Base-by-base conservation (phyloP, 2,888 invertebrate species). In the Epinotia ramella region DNA sequence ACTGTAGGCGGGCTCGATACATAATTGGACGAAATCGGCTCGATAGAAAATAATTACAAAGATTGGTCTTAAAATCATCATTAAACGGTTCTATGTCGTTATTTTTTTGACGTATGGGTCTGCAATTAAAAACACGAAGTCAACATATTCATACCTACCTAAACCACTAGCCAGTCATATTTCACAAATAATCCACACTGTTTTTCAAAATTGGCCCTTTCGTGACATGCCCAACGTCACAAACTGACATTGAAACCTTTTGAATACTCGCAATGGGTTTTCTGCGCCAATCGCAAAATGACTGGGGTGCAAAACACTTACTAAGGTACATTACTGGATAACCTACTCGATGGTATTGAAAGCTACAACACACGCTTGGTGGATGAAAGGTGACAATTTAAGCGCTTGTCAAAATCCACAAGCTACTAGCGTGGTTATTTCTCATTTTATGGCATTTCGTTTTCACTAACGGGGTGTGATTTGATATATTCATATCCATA, bases 291-390 rank as follows among this genome's bases (percentile, higher is more conserved):
- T 16, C 16, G 5, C 5, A 49, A 16, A 13, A 53, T 53, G 16
- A n/a, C 53, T 53, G n/a, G 2, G 4, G 53, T n/a, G 53, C 53
- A 53, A 53, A 53, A n/a, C 53, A 53, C 53, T n/a, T 16, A 72
- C 53, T 16, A 1, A 71, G 49, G 56, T 56, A 44, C 56, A 65
- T 75, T 70, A 75, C 75, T 33, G 12, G 13, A 60, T 69, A 44
- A 66, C 75, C 70, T 33, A 53, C 62, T 73, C 72, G 65, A 75
- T 75, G 71, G 70, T 75, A 66, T 75, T 66, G 65, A 75, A 66
- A 71, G 70, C 70, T 44, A 57, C 73, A 65, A 65, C 59, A 70
- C 70, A 53, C 53, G 53, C 65, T 71, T 65, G 65, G 64, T 40
- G 64, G 60, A 70, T 70, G 70, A 59, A 49, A 75, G 70, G 70